These are phyloP conservation scores for Aplochiton taeniatus DNA, from an alignment of 2,797 vertebrate species.

Conservation along the genomic window DNA sequence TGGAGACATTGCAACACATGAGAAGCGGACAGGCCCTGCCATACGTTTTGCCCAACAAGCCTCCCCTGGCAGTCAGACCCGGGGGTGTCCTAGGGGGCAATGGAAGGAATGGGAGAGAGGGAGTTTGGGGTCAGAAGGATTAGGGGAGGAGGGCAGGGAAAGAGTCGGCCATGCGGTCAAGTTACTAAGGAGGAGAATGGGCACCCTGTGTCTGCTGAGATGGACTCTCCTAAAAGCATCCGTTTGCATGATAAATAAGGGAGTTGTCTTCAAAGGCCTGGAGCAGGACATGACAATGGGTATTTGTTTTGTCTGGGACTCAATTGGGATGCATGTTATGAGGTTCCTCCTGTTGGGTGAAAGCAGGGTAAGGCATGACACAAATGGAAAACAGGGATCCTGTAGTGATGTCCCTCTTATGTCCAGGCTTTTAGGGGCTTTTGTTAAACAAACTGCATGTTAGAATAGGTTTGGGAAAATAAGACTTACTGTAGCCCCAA, in stretches of 20 bases:
- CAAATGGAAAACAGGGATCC: slow-evolving; percentile 69
- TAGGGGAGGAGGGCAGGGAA: slow-evolving; percentile 54
- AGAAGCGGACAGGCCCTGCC: slow-evolving; percentile 85
- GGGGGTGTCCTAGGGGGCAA: slow-evolving; percentile 65
- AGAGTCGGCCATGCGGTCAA: slow-evolving; percentile 73
- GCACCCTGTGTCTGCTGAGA: slow-evolving; percentile 77
- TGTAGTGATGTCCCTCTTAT: slow-evolving; percentile 65
- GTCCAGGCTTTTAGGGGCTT: slow-evolving; percentile 74
- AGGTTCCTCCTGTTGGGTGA: slow-evolving; percentile 79
- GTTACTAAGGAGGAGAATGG: slow-evolving; percentile 74
- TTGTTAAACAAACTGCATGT: slow-evolving; percentile 43
- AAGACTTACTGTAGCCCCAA: slow-evolving; percentile 62
- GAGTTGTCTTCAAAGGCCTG: slow-evolving; percentile 76
- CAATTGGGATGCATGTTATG: slow-evolving; percentile 69
- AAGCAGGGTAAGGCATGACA: slow-evolving; percentile 78
- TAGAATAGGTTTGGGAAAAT: slow-evolving; percentile 34
- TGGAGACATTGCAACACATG: slow-evolving; percentile 88
- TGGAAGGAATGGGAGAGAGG: slow-evolving; percentile 56
- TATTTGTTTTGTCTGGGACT: slow-evolving; percentile 68
- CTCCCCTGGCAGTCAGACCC: slow-evolving; percentile 77
- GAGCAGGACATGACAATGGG: slow-evolving; percentile 71
- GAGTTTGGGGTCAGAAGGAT: slow-evolving; percentile 25
- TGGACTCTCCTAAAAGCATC: slow-evolving; percentile 74
- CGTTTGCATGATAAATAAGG: slow-evolving; percentile 72
- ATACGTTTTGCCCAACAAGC: slow-evolving; percentile 81